Conservation (phyloP, 2,113 vertebrate species). For the Grallaria varia region DNA sequence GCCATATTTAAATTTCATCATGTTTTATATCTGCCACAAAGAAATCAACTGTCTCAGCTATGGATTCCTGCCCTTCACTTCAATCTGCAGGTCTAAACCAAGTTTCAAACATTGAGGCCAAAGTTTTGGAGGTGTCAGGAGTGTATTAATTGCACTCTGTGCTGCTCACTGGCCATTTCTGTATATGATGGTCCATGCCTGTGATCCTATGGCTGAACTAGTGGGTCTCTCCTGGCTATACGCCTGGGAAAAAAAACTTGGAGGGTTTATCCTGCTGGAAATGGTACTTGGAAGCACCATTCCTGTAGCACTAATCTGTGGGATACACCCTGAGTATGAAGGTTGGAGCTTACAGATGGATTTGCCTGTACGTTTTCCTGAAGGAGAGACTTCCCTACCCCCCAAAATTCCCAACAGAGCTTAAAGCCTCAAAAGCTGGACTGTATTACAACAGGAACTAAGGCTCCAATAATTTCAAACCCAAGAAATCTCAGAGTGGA, state of each 20-base stretch:
- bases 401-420: not conserved
- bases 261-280: not conserved
- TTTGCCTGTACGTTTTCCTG: not conserved
- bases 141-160: accelerated
- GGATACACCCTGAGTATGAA: not conserved
- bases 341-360: not conserved
- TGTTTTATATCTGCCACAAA: not conserved
- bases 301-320: not conserved
- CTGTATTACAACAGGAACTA: not conserved
- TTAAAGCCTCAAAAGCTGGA: not conserved
- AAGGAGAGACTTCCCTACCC: not conserved
- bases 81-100: not conserved
- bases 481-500: not conserved
- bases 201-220: not conserved
- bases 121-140: not conserved
- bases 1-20: not conserved
- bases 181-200: not conserved
- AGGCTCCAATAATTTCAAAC: not conserved
- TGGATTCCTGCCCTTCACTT: not conserved
- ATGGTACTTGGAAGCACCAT: not conserved
- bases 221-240: not conserved
- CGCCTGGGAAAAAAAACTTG: not conserved
- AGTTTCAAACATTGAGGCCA: not conserved
- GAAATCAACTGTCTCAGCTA: not conserved
- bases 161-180: not conserved